Evolutionary conservation across 2,113 vertebrate genomes (phyloP).

Genomic region (Eulacestoma nigropectus): DNA sequence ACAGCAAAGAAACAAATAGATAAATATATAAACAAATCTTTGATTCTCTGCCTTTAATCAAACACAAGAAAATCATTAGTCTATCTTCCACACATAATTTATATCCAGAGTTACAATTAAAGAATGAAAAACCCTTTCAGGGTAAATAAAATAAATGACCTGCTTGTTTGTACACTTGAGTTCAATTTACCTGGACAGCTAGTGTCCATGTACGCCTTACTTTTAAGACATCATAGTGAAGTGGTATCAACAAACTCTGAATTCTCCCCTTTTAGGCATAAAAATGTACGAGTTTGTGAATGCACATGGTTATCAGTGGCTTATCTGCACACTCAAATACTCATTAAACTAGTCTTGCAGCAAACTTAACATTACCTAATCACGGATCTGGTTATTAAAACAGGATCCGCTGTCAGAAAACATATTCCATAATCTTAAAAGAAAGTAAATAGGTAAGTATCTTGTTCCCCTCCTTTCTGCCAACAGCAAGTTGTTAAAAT

Average conservation of each 20-base stretch:
- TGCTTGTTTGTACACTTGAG: not conserved
- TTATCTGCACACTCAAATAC: slow-evolving; percentile 11
- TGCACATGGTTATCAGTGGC: not conserved
- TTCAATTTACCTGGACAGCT: not conserved
- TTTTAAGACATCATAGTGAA: not conserved
- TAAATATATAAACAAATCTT: slow-evolving; percentile 45
- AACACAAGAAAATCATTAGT: slow-evolving; percentile 36
- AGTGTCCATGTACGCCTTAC: not conserved
- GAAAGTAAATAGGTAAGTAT: not conserved
- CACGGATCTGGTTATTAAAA: not conserved
- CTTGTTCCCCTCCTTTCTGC: not conserved
- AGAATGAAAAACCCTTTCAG: not conserved
- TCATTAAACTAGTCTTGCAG: not conserved
- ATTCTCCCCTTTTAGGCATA: not conserved
- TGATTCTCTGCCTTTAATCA: slow-evolving; percentile 40
- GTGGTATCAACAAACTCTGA: not conserved
- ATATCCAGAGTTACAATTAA: slow-evolving; percentile 25
- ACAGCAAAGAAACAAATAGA: slow-evolving; percentile 33
- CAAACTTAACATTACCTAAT: not conserved
- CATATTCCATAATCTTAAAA: not conserved
- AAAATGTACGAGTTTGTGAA: not conserved
- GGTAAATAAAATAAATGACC: slow-evolving; percentile 31
- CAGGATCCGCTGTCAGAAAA: not conserved
- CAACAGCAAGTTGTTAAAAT: not conserved
- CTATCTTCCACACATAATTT: not conserved